Evolutionary conservation across 1,140 invertebrate species (phyloP), one percentile per base, ranked within the genome.

Genomic region (Heliconius nattereri): DNA sequence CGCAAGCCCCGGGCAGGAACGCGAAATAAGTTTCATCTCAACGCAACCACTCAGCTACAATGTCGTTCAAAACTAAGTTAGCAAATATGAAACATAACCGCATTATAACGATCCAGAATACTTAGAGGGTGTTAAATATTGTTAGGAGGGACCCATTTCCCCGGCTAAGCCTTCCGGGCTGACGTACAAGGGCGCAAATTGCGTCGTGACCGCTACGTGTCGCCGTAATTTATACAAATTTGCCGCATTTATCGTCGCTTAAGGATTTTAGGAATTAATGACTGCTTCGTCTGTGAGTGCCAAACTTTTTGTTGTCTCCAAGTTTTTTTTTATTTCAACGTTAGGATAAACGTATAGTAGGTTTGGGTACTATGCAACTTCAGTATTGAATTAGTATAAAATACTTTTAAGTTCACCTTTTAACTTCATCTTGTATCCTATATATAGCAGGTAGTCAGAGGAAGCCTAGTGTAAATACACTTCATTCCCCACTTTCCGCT

Each of bases 111-210:
- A 40, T 26, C 70, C 73, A 19, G 73, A 71, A 71, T 75, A 79
- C 75, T 79, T 79, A 80, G 72, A 32, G 71, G 23, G 76, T 73
- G 79, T 81, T 78, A 81, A 81, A 77, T 71, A 75, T 73, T 75
- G 73, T 75, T 54, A 75, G 72, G 74, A 71, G 75, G 57, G 45
- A 40, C 71, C 72, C 80, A 57, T 78, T 81, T 71, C n/a, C 45
- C 71, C 26, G 77, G 72, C 73, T 81, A 72, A 78, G 73, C 80
- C 73, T 81, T 81, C 80, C 80, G 77, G 78, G 77, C 54, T 82
- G 77, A 81, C 78, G 76, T 82, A 82, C 70, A 76, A 72, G 76
- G 76, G 77, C 77, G 80, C 76, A 78, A 81, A 79, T 79, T 75
- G 71, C 77, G 80, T 54, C 77, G 78, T 71, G 78, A 80, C 80